Conservation (phyloP, 2,113 vertebrate genomes). For the Hemichromis elongatus region DNA sequence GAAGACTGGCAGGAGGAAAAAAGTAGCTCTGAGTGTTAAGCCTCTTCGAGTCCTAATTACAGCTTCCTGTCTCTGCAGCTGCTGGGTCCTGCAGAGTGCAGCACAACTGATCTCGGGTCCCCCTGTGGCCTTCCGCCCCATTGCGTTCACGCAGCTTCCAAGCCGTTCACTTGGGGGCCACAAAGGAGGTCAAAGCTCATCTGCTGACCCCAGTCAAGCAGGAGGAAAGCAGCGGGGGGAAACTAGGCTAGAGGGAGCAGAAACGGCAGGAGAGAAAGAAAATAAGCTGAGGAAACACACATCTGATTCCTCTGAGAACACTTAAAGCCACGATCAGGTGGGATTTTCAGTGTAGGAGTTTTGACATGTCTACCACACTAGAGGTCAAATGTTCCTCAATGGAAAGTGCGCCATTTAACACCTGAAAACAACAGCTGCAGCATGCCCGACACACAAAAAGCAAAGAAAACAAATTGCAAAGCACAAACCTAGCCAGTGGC, state of each 20-base stretch:
- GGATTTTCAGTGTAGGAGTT: not conserved
- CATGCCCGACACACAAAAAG: not conserved
- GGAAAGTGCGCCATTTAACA: constrained; percentile 38
- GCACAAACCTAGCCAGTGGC: not conserved
- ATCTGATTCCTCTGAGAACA: not conserved
- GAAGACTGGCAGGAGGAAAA: not conserved
- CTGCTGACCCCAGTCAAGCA: constrained; percentile 32
- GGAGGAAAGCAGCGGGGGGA: constrained; percentile 13
- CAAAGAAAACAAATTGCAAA: not conserved
- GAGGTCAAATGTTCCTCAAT: constrained; percentile 6
- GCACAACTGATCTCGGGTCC: constrained; percentile 3
- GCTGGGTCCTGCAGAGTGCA: constrained; percentile 8
- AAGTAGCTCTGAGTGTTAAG: not conserved
- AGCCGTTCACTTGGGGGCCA: not conserved
- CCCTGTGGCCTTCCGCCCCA: not conserved
- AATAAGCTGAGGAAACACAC: constrained; percentile 16
- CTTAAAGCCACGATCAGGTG: not conserved
- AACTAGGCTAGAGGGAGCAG: constrained; percentile 27
- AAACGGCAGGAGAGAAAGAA: constrained; percentile 5
- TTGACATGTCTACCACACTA: not conserved
- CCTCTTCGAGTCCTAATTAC: constrained; percentile 51
- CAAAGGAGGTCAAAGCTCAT: constrained; percentile 41
- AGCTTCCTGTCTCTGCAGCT: constrained; percentile 43
- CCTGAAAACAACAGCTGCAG: constrained; percentile 8
- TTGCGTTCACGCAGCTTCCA: not conserved